Conservation (phyloP, 2,113 vertebrate species). For the Lethenteron camtschaticum region DNA sequence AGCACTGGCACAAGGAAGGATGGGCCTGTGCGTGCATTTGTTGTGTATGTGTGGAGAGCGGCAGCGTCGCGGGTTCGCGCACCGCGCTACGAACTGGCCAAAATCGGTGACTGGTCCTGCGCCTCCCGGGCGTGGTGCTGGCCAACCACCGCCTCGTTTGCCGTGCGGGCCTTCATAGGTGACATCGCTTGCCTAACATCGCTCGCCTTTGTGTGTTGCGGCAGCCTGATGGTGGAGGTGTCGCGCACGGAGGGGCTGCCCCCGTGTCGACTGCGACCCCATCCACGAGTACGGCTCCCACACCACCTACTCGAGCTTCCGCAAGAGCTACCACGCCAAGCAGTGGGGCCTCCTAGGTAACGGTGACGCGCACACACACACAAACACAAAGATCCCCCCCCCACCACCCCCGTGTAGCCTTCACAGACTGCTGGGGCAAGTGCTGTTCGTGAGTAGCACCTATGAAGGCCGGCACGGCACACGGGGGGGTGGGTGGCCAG, state of each 20-base stretch:
- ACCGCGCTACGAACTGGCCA: too few relatives aligned
- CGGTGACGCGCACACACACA: background rate
- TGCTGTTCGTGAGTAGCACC: too few relatives aligned
- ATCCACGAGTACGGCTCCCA: slow-evolving; percentile 92
- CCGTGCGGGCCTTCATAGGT: background rate
- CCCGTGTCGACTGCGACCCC: slow-evolving; percentile 55
- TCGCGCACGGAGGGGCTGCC: slow-evolving; percentile 55
- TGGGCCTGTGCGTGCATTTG: too few relatives aligned
- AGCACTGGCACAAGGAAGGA: too few relatives aligned
- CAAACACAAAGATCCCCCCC: background rate
- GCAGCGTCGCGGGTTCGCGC: too few relatives aligned
- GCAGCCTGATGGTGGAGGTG: slow-evolving; percentile 82
- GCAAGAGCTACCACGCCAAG: slow-evolving; percentile 53
- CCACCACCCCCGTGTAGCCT: background rate
- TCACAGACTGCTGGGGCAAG: too few relatives aligned
- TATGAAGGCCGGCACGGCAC: too few relatives aligned
- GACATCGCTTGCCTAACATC: background rate
- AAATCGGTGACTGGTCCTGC: too few relatives aligned
- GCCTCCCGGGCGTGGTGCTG: too few relatives aligned
- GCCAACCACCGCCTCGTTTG: too few relatives aligned
- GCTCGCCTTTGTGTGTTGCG: background rate
- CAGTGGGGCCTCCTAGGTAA: slow-evolving; percentile 79
- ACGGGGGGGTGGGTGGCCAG: too few relatives aligned
- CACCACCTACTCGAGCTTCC: slow-evolving; percentile 88
- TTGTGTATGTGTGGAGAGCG: too few relatives aligned